A percentile compares a stretch with the other conserved stretches of the same genome.
phyloP scores from a whole-genome alignment of 2,888 invertebrate species.

The Cactoblastis cactorum region DNA sequence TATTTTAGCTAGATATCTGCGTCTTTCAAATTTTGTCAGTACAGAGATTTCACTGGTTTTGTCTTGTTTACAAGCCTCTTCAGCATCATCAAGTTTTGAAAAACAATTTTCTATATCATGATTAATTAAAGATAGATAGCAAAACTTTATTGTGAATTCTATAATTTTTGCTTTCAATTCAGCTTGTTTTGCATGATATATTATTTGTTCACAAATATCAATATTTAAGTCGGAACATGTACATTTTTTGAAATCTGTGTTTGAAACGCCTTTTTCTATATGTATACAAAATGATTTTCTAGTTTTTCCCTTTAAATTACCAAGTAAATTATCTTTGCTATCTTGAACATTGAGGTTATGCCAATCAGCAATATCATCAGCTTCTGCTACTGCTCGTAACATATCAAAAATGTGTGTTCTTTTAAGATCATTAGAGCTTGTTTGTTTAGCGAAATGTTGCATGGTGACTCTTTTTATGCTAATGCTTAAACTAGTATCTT shows the following conservation, averaged over 20 bases:
- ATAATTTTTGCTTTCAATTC: slow-evolving; percentile 57
- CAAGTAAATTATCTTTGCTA: slow-evolving; percentile 42
- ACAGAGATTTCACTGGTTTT: slow-evolving; percentile 21
- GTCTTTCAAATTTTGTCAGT: slow-evolving; percentile 36
- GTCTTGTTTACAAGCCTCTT: slow-evolving; percentile 40
- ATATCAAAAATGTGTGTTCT: slow-evolving; percentile 44
- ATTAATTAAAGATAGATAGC: slow-evolving; percentile 48
- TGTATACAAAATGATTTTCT: slow-evolving; percentile 40
- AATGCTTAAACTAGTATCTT: slow-evolving; percentile 24
- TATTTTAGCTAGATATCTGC: slow-evolving; percentile 54
- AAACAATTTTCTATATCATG: slow-evolving; percentile 45
- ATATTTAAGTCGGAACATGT: slow-evolving; percentile 61
- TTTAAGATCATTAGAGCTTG: slow-evolving; percentile 25
- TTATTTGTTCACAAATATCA: slow-evolving; percentile 56
- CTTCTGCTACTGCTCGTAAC: slow-evolving; percentile 55
- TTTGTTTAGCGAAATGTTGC: slow-evolving; percentile 32
- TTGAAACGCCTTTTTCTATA: slow-evolving; percentile 55
- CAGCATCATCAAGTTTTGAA: slow-evolving; percentile 52
- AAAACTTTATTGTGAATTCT: slow-evolving; percentile 50
- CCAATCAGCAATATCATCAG: slow-evolving; percentile 51
- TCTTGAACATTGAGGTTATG: slow-evolving; percentile 52
- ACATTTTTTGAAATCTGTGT: slow-evolving; percentile 54
- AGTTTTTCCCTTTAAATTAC: slow-evolving; percentile 26
- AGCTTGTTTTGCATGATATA: slow-evolving; percentile 60
- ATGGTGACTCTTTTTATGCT: slow-evolving; percentile 57